Base-by-base conservation (phyloP, 2,113 vertebrate species). In the Dasyprocta punctata region DNA sequence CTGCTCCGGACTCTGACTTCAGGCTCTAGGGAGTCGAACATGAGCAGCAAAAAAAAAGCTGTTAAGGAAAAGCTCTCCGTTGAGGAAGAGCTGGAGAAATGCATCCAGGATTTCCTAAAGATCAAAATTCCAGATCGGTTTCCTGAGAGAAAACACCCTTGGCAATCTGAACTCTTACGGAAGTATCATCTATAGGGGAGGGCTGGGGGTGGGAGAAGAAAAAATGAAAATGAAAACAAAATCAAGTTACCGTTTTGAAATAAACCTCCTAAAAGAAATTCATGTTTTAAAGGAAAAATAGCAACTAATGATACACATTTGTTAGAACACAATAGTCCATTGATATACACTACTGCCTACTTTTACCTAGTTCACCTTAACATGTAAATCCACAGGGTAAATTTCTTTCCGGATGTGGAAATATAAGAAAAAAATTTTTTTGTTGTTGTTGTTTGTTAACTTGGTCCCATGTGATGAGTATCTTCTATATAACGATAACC, bases 41-140 rank as follows among this genome's bases (percentile, higher is more conserved):
- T 99, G 97, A 98, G 99, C 98, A 99, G 99, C 99, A 99, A 99
- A 92, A 99, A 99, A 90, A 99, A 99, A 86, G 98, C 99, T 0
- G 98, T 98, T 24, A 99, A 99, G 92, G 99, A 99, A 98, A 99
- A 99, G 99, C 98, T 99, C n/a, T 99, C 99, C 2, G 99, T 99
- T 0, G 99, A 99, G 98, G 99, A 99, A 94, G 99, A 99, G 99
- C 98, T 99, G 96, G 99, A 99, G 86, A 99, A 99, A 96, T 99
- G 99, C 95, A 99, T 99, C 98, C 99, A 99, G 98, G 99, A 99
- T 99, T 99, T 99, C 98, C 99, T 98, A 78, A 99, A 99, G 98
- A 99, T 99, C 98, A 99, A 99, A 98, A 99, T 99, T 98, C 99
- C 99, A 0, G 99, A 99, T 82, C 99, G 99, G 94, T 99, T 99